Percentiles rank a stretch among this genome's conserved stretches.
phyloP scores from a whole-genome alignment of 2,113 vertebrate genomes.

The Phyllostomus discolor region DNA sequence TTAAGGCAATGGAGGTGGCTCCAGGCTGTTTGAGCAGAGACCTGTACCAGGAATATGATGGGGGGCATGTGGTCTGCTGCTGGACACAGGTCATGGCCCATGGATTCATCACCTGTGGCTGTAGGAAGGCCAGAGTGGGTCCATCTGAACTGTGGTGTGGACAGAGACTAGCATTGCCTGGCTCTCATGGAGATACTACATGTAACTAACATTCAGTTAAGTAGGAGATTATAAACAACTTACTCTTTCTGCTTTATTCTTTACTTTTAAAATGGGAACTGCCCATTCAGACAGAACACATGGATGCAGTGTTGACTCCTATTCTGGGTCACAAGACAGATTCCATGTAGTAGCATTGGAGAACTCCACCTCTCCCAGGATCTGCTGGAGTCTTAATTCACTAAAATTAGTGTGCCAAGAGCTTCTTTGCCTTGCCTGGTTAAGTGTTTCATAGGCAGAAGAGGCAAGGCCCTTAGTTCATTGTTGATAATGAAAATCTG shows the following conservation, averaged over 20 bases:
- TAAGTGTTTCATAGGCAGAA: neutral
- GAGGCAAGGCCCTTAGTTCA: neutral
- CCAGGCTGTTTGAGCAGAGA: neutral
- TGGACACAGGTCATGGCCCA: neutral
- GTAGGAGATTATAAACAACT: neutral
- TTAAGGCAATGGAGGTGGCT: neutral
- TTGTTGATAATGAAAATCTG: neutral
- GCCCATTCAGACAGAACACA: neutral
- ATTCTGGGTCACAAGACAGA: neutral
- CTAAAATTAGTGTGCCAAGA: neutral
- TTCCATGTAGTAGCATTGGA: neutral
- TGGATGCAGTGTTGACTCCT: neutral
- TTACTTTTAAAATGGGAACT: neutral
- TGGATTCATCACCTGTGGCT: neutral
- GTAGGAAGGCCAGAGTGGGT: rapidly evolving
- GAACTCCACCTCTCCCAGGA: neutral
- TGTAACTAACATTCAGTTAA: neutral
- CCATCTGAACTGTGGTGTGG: neutral
- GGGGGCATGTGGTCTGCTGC: neutral
- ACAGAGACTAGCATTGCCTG: neutral
- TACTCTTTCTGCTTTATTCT: neutral
- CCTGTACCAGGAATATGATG: too few species aligned
- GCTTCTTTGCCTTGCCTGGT: neutral
- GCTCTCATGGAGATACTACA: neutral
- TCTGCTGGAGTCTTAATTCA: neutral